phyloP scores from a whole-genome alignment of 1,140 invertebrate genomes.

The Pinna nobilis region DNA sequence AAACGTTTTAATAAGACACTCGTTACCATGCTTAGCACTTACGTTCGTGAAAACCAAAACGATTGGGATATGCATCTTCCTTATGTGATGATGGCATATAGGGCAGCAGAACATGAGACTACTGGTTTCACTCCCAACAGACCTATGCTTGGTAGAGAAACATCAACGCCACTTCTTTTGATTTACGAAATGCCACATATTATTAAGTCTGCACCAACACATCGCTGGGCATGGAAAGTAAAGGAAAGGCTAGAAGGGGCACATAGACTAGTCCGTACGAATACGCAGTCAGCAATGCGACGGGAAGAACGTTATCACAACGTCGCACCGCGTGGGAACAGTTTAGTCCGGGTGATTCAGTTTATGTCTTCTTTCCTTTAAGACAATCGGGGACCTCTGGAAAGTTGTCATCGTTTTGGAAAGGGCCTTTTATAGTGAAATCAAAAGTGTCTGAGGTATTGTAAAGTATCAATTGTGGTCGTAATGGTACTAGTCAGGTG shows the following conservation, averaged over 20 bases:
- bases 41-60: conserved; percentile 33
- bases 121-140: conserved; percentile 48
- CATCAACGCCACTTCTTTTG: conserved; percentile 12
- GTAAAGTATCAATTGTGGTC: no score
- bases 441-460: no score
- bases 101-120: conserved; percentile 40
- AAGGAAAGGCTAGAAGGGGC: background rate
- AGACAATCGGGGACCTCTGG: no score
- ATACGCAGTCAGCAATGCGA: no score
- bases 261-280: background rate
- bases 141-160: conserved; percentile 21
- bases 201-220: background rate
- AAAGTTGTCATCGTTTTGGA: no score
- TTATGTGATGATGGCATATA: conserved; percentile 48
- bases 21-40: conserved; percentile 25
- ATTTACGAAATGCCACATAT: background rate
- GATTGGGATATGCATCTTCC: conserved; percentile 58
- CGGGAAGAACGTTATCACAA: no score
- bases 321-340: no score
- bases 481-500: no score
- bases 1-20: conserved; percentile 53
- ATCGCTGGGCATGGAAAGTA: background rate
- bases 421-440: no score
- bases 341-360: no score
- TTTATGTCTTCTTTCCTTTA: no score